phyloP scores from a whole-genome alignment of 2,888 invertebrate species.

The Drosophila mettleri region DNA sequence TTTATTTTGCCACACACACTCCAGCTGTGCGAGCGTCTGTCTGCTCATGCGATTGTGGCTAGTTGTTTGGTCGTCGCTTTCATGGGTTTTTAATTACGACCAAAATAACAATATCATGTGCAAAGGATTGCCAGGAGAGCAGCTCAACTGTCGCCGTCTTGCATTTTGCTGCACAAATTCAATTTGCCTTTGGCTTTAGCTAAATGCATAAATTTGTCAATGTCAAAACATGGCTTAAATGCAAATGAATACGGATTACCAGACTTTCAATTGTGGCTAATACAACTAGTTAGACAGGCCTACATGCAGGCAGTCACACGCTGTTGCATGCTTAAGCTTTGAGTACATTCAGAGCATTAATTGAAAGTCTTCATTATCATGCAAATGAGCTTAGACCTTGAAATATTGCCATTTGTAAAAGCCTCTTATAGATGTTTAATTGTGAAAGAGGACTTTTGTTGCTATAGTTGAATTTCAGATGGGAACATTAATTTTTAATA shows the following conservation, averaged over 20 bases:
- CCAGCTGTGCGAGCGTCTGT: conserved; percentile 27
- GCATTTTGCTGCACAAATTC: conserved; percentile 28
- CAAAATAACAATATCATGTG: conserved; percentile 76
- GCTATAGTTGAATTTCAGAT: neutral
- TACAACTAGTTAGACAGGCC: conserved; percentile 25
- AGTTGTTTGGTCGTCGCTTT: conserved; percentile 70
- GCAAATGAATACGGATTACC: conserved; percentile 23
- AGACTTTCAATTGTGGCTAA: conserved; percentile 30
- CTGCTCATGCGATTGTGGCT: conserved; percentile 67
- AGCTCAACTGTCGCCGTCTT: conserved; percentile 14
- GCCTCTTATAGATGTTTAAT: neutral
- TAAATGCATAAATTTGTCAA: conserved; percentile 58
- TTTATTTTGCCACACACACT: conserved; percentile 68
- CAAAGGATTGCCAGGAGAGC: conserved; percentile 35
- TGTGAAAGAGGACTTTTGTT: neutral
- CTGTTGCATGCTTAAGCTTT: neutral
- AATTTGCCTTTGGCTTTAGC: conserved; percentile 43
- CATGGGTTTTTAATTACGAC: conserved; percentile 78
- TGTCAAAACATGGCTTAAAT: conserved; percentile 40
- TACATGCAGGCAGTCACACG: conserved; percentile 25
- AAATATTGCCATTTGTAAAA: neutral
- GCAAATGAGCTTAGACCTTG: neutral
- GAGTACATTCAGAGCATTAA: conserved; percentile 5
- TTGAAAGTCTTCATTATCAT: neutral
- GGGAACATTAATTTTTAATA: too few species aligned